Evolutionary conservation across 2,888 invertebrate species (phyloP), one percentile per base, ranked within the genome.

Genomic region (Ecdyonurus torrentis): DNA sequence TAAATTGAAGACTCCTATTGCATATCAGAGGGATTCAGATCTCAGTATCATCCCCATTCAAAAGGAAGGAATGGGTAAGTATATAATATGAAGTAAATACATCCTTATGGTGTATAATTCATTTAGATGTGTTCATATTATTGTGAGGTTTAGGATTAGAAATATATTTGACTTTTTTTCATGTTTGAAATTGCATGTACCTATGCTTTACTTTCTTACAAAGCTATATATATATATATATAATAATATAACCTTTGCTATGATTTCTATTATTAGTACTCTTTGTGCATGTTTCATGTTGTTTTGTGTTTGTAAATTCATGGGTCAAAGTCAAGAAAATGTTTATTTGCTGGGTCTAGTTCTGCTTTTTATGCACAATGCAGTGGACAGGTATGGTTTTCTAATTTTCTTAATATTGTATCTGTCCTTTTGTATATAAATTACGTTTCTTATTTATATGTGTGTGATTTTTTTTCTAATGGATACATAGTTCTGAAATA

Each of bases 41-140:
- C 83, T 89, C 65, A 87, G 89, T 67, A 88, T 91, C 71, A 86
- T 92, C 76, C 91, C 92, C 63, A 86, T 92, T 72, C 85, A 86
- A 75, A 89, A 87, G 76, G 90, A 91, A 75, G 91, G 89, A 76
- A 91, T 91, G 79, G 91, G 91, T 91, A 78, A 82, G 83, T 75
- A 69, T 62, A 55, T 70, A 64, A 1, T 58, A 23, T 24, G 18
- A 22, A 22, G 22, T 23, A 25, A 52, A 2, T 52, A 53, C 25
- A 18, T 20, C 2, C 23, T 55, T n/a, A 7, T 10, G 50, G n/a
- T n/a, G n/a, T n/a, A n/a, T n/a, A n/a, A n/a, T n/a, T n/a, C n/a
- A n/a, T n/a, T n/a, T n/a, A n/a, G n/a, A n/a, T n/a, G n/a, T n/a
- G n/a, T n/a, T n/a, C n/a, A n/a, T n/a, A n/a, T n/a, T n/a, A n/a